These are phyloP conservation scores for Sycophila texana DNA, from an alignment of 2,888 invertebrate genomes.

Conservation along the genomic window DNA sequence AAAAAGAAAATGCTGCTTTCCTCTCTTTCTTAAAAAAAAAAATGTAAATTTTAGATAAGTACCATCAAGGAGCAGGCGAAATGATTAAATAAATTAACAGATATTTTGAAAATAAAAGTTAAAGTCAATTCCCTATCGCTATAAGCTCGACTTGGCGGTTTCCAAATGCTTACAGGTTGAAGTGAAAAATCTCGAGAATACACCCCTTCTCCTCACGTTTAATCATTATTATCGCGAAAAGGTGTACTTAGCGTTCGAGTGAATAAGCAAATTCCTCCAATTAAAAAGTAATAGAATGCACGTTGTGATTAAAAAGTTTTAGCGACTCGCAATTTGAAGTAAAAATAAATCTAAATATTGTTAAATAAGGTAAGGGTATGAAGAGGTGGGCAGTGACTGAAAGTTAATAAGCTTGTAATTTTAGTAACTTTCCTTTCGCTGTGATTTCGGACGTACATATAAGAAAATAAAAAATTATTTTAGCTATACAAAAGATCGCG, in stretches of 20 bases:
- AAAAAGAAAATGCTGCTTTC: too few species aligned
- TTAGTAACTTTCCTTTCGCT: conserved; percentile 35
- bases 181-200: too few species aligned
- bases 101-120: too few species aligned
- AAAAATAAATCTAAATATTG: conserved; percentile 28
- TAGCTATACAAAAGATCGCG: background rate
- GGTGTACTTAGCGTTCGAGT: conserved; percentile 19
- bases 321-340: conserved; percentile 23
- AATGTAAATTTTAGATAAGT: too few species aligned
- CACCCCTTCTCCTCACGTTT: too few species aligned
- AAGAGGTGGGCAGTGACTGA: conserved; percentile 46
- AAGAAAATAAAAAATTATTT: conserved; percentile 24
- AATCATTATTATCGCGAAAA: conserved; percentile 8
- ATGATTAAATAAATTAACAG: too few species aligned
- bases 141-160: too few species aligned
- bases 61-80: too few species aligned
- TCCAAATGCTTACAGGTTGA: too few species aligned
- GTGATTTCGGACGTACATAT: conserved; percentile 26
- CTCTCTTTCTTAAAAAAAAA: too few species aligned
- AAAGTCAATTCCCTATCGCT: too few species aligned
- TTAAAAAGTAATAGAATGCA: conserved; percentile 40
- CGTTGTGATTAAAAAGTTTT: conserved; percentile 47
- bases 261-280: conserved; percentile 8
- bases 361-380: conserved; percentile 34
- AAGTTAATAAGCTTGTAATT: conserved; percentile 12